Percentiles rank a stretch among this genome's conserved stretches.
phyloP scores from a whole-genome alignment of 2,113 vertebrate species.

The Macrotis lagotis region DNA sequence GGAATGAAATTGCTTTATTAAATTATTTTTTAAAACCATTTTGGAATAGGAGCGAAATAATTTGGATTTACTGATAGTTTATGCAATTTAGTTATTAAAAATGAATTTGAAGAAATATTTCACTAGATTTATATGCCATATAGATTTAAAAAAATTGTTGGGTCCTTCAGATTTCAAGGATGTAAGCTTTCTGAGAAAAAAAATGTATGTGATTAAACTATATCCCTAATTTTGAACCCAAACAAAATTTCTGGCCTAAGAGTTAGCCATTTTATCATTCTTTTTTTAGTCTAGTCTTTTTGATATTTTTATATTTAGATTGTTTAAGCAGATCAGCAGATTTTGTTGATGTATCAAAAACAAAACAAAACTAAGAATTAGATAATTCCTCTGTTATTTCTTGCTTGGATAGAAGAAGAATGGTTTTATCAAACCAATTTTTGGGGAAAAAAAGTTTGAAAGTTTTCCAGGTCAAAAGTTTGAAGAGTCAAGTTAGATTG shows the following conservation, averaged over 20 bases:
- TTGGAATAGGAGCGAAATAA: background rate
- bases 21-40: background rate
- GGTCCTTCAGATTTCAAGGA: background rate
- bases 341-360: background rate
- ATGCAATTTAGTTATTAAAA: background rate
- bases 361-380: background rate
- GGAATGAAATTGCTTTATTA: conserved; percentile 2
- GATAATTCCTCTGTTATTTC: background rate
- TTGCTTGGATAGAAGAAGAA: background rate
- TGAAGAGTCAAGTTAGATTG: background rate
- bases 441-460: background rate
- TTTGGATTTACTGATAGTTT: background rate
- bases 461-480: background rate
- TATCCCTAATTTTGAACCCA: background rate
- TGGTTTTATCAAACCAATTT: background rate
- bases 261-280: background rate
- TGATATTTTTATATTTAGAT: background rate
- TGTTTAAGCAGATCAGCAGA: background rate
- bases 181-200: background rate
- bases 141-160: background rate
- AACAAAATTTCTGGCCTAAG: background rate
- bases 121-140: background rate
- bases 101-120: background rate
- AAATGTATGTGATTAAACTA: background rate
- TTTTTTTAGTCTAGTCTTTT: background rate